Evolutionary conservation across 2,797 vertebrate genomes (phyloP).

Genomic region (Rhabdomys pumilio): DNA sequence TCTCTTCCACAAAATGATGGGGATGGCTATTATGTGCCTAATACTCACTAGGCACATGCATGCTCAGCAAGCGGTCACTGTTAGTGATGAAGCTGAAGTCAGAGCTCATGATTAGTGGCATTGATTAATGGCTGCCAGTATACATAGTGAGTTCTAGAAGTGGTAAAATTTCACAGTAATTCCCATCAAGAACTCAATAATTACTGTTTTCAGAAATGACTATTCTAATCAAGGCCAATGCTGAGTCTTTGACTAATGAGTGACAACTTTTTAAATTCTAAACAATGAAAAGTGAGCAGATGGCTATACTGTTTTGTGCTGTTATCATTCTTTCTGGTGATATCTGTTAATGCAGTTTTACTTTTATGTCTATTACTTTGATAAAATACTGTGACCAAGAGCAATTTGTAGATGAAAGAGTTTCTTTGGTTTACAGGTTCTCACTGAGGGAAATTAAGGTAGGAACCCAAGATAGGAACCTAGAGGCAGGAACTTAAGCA

Average conservation of each 20-base stretch:
- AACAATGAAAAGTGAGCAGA: background rate
- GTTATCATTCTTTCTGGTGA: background rate
- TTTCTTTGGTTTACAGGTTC: background rate
- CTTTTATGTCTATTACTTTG: background rate
- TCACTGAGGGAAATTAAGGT: background rate
- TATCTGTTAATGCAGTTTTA: background rate
- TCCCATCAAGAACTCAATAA: background rate
- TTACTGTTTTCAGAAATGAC: conserved; percentile 34
- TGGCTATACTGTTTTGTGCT: background rate
- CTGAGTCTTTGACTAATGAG: background rate
- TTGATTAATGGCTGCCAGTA: background rate
- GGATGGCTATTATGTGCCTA: background rate
- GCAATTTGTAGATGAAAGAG: too few species aligned
- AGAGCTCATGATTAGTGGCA: background rate
- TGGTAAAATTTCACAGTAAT: conserved; percentile 11
- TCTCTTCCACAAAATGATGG: background rate
- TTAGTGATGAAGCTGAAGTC: background rate
- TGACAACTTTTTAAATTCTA: background rate
- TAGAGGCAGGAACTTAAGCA: background rate
- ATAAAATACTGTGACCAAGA: background rate
- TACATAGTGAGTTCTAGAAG: background rate
- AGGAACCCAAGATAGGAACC: background rate
- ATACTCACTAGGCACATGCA: background rate
- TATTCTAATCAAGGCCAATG: conserved; percentile 24
- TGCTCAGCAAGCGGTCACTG: background rate